phyloP scores from a whole-genome alignment of 1,140 invertebrate species.

The Cotesia glomerata region DNA sequence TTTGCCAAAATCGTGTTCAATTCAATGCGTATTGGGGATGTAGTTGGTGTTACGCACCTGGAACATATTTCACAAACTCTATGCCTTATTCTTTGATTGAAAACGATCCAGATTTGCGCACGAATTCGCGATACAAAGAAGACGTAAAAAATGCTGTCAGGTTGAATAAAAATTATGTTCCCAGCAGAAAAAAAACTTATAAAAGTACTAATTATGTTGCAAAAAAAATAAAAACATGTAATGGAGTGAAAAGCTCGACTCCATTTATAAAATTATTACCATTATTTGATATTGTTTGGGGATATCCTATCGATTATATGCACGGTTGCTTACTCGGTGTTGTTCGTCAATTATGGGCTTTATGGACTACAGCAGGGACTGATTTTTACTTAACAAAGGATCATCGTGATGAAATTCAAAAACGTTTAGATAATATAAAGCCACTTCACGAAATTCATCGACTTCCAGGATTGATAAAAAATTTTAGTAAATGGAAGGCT shows the following conservation, averaged over 20 bases:
- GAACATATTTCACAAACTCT: too few relatives aligned
- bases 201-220: too few relatives aligned
- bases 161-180: too few relatives aligned
- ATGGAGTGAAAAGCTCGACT: neutral
- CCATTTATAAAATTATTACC: slow-evolving; percentile 9
- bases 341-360: neutral
- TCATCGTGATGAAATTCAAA: neutral
- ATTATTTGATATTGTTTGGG: slow-evolving; percentile 1
- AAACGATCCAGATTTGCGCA: too few relatives aligned
- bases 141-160: too few relatives aligned
- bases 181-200: too few relatives aligned
- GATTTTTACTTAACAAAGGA: neutral
- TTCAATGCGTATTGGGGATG: too few relatives aligned
- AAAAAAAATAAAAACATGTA: too few relatives aligned
- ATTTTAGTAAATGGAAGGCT: slow-evolving; percentile 4
- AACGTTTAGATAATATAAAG: neutral
- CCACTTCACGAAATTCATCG: neutral
- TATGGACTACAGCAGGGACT: neutral
- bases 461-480: neutral
- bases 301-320: slow-evolving; percentile 6
- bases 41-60: too few relatives aligned
- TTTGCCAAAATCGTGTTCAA: too few relatives aligned
- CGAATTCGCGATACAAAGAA: too few relatives aligned
- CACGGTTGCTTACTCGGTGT: neutral
- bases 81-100: too few relatives aligned